Percentiles rank a stretch among this genome's conserved stretches.
phyloP scores from a whole-genome alignment of 2,888 invertebrate genomes.

The Cataglyphis rosenhaueri region DNA sequence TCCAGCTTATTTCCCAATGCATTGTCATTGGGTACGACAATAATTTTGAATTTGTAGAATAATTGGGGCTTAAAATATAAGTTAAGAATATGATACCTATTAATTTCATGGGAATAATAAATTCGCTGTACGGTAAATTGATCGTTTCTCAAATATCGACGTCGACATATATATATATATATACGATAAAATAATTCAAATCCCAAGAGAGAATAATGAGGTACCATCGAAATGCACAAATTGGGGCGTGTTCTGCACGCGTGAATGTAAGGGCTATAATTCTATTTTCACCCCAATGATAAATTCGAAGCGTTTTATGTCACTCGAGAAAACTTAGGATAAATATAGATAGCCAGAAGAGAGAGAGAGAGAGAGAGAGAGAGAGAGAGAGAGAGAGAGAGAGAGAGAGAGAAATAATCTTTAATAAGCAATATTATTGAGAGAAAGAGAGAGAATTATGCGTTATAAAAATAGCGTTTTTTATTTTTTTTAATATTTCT shows the following conservation, averaged over 20 bases:
- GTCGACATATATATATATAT: background rate
- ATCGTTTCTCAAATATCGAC: conserved; percentile 6
- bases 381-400: background rate
- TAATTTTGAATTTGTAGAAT: background rate
- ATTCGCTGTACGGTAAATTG: conserved; percentile 1
- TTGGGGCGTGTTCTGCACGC: conserved; percentile 12
- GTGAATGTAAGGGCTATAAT: conserved; percentile 42
- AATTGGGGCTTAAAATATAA: background rate
- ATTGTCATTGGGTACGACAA: background rate
- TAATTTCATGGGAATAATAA: background rate
- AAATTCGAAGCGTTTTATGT: conserved; percentile 34
- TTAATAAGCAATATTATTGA: background rate
- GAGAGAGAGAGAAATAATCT: conserved; percentile 6
- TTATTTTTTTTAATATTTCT: background rate
- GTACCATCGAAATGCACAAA: conserved; percentile 22
- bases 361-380: background rate
- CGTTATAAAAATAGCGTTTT: background rate
- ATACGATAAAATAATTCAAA: conserved; percentile 26
- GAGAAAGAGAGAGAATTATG: background rate
- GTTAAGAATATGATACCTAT: background rate
- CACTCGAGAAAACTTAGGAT: background rate
- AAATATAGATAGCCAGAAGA: background rate
- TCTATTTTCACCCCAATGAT: conserved; percentile 20
- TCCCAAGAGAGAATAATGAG: conserved; percentile 23
- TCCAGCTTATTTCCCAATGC: background rate